Percentiles rank a stretch among this genome's conserved stretches.
phyloP scores from a whole-genome alignment of 2,888 invertebrate species.

The Hybos culiciformis region DNA sequence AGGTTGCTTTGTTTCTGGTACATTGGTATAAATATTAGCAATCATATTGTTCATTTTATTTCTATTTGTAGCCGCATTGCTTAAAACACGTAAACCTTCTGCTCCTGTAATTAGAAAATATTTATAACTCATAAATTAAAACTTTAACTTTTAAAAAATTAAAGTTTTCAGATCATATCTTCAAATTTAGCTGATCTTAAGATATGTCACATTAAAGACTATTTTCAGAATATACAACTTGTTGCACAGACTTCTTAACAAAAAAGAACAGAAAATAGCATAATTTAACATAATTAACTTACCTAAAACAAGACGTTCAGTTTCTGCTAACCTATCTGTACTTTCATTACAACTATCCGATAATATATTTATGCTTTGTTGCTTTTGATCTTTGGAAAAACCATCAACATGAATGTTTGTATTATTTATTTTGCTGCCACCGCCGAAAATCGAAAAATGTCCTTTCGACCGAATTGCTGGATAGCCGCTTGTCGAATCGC shows the following conservation, averaged over 20 bases:
- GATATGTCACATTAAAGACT: too few relatives aligned
- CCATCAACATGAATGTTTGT: constrained; percentile 53
- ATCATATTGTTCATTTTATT: constrained; percentile 34
- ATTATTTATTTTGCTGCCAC: constrained; percentile 66
- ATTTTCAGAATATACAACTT: too few relatives aligned
- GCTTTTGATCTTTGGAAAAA: constrained; percentile 20
- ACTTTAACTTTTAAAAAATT: too few relatives aligned
- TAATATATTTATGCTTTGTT: constrained; percentile 52
- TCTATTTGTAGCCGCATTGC: constrained; percentile 18
- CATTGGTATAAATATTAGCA: constrained; percentile 50
- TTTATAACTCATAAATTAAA: too few relatives aligned
- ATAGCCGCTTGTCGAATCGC: constrained; percentile 38
- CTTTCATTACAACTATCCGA: constrained; percentile 49
- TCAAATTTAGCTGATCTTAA: too few relatives aligned
- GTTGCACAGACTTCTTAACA: too few relatives aligned
- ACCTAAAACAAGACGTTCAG: constrained; percentile 28
- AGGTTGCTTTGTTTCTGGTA: constrained; percentile 46
- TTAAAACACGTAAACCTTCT: constrained; percentile 25
- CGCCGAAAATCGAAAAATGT: constrained; percentile 46
- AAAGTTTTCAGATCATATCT: too few relatives aligned
- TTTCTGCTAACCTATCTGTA: constrained; percentile 26
- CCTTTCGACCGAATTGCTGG: constrained; percentile 29
- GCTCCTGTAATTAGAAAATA: constrained; percentile 27
- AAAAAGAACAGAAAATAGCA: too few relatives aligned
- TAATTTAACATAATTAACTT: too few relatives aligned